Conservation (phyloP, 2,797 vertebrate species). For the Myripristis murdjan region DNA sequence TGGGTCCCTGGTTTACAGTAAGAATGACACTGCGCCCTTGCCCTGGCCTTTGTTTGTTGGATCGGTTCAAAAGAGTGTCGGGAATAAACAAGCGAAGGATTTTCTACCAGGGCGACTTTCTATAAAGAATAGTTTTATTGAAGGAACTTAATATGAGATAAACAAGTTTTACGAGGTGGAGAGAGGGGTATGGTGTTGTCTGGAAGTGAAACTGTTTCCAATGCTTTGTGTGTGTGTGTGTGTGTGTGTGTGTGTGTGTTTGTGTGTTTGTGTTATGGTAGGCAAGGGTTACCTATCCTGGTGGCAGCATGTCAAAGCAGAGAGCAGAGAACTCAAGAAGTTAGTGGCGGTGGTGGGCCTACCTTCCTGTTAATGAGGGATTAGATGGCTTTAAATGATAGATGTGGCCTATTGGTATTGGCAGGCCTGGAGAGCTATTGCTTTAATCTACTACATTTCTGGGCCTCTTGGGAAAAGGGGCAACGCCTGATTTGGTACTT, state of each 20-base stretch:
- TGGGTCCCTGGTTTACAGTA: slow-evolving; percentile 65
- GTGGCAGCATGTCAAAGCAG: slow-evolving; percentile 51
- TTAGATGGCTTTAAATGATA: slow-evolving; percentile 47
- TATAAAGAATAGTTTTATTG: slow-evolving; percentile 67
- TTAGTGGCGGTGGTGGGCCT: slow-evolving; percentile 43
- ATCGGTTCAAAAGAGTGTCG: slow-evolving; percentile 52
- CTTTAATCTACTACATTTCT: slow-evolving; percentile 53
- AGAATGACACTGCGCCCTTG: slow-evolving; percentile 33
- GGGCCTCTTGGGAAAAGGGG: slow-evolving; percentile 53
- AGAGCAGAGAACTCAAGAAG: slow-evolving; percentile 40
- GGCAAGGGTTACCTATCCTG: slow-evolving; percentile 34
- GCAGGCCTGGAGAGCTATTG: slow-evolving; percentile 40
- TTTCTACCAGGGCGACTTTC: slow-evolving; percentile 44
- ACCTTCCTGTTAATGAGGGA: slow-evolving; percentile 65
- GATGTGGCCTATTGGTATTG: slow-evolving; percentile 54
- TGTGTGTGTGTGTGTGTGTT: background rate
- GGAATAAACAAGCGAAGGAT: slow-evolving; percentile 53
- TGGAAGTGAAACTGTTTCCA: slow-evolving; percentile 58
- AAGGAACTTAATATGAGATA: slow-evolving; percentile 68
- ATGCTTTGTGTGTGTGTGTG: background rate
- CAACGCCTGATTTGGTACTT: slow-evolving; percentile 29
- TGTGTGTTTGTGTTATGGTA: slow-evolving; percentile 26
- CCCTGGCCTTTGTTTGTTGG: slow-evolving; percentile 48
- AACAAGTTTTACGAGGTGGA: slow-evolving; percentile 72
- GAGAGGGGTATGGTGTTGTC: slow-evolving; percentile 41